Conservation (phyloP, 2,113 vertebrate species). For the Catharus fuscescens region DNA sequence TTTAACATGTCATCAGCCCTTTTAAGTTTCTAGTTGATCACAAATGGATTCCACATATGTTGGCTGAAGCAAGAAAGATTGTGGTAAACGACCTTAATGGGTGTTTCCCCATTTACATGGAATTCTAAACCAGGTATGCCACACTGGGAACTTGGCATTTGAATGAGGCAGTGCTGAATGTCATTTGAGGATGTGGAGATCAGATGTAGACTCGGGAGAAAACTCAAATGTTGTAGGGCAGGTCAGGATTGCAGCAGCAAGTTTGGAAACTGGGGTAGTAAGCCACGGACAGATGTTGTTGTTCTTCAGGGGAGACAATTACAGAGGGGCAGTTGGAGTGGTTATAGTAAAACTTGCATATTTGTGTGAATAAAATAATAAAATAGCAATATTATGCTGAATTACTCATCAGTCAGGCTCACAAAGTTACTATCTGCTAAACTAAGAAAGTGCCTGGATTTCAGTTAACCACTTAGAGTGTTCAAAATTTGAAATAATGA, state of each 20-base stretch:
- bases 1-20: accelerated
- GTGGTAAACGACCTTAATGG: background rate
- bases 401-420: background rate
- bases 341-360: background rate
- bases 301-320: background rate
- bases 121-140: background rate
- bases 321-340: background rate
- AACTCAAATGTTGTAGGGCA: background rate
- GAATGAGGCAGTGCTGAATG: background rate
- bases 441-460: background rate
- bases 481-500: constrained; percentile 63
- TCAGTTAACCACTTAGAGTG: background rate
- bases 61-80: background rate
- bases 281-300: background rate
- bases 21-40: background rate
- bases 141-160: background rate
- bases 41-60: background rate
- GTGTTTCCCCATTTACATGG: background rate
- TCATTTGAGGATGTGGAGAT: background rate
- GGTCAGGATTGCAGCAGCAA: background rate
- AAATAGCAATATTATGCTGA: background rate
- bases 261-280: background rate
- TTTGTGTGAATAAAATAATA: background rate
- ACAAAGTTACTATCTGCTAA: background rate
- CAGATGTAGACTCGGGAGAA: background rate